Conservation (phyloP, 2,797 vertebrate species). For the Clarias laeviceps region DNA sequence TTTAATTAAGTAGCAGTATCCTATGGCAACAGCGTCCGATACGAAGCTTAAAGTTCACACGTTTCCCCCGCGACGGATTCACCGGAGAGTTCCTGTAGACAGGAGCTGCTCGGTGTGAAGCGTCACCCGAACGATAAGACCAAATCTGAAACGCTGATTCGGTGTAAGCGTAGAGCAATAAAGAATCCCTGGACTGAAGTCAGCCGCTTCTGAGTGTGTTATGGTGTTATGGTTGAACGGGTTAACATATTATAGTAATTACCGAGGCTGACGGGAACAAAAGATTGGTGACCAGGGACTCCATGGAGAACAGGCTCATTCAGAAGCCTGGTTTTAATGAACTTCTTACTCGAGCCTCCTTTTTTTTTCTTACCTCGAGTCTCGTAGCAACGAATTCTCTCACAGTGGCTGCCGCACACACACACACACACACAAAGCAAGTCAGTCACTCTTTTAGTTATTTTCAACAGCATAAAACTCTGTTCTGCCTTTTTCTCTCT, state of each 20-base stretch:
- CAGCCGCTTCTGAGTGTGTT: constrained; percentile 19
- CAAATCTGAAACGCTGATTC: constrained; percentile 22
- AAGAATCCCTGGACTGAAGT: constrained; percentile 11
- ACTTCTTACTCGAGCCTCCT: constrained; percentile 78
- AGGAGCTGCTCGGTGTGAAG: background rate
- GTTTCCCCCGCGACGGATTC: constrained; percentile 19
- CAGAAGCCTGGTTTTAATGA: constrained; percentile 83
- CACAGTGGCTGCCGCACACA: constrained; percentile 71
- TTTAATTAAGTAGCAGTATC: constrained; percentile 38
- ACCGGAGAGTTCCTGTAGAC: background rate
- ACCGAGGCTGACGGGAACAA: constrained; percentile 66
- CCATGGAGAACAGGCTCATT: constrained; percentile 70
- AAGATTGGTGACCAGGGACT: constrained; percentile 68
- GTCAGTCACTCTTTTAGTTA: constrained; percentile 71
- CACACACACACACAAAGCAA: constrained; percentile 68
- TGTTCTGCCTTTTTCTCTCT: constrained; percentile 20
- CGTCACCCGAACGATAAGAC: background rate
- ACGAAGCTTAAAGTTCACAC: constrained; percentile 35
- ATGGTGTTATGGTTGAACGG: constrained; percentile 56
- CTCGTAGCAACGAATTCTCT: constrained; percentile 88
- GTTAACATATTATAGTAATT: constrained; percentile 70
- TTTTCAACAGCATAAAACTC: constrained; percentile 33
- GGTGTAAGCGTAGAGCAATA: background rate
- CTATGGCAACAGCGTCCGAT: constrained; percentile 35
- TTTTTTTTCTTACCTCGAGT: constrained; percentile 62